Conservation (phyloP, 2,888 invertebrate genomes). For the Eremobia ochroleuca region DNA sequence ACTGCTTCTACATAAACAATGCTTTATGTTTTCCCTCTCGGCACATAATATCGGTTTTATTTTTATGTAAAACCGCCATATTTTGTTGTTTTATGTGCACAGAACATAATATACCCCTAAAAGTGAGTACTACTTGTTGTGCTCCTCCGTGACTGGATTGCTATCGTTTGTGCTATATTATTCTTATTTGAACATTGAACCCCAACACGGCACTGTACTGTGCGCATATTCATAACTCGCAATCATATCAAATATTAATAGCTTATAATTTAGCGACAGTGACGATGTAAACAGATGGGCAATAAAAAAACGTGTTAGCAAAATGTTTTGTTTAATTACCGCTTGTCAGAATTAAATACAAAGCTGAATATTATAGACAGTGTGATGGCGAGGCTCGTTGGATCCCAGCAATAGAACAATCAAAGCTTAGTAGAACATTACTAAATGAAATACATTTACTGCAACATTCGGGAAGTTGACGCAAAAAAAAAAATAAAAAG, state of each 20-base stretch:
- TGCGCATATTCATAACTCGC: background rate
- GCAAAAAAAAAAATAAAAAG: constrained; percentile 73
- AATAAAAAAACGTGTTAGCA: constrained; percentile 72
- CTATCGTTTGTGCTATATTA: too few species aligned
- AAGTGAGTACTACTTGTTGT: too few species aligned
- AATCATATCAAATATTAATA: background rate
- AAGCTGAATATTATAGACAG: constrained; percentile 63
- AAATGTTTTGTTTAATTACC: constrained; percentile 64
- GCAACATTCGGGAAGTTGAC: constrained; percentile 51
- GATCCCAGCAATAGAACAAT: constrained; percentile 67
- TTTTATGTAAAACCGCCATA: too few species aligned
- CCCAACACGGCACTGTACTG: background rate
- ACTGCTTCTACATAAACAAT: too few species aligned
- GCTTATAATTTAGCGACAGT: background rate
- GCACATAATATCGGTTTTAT: too few species aligned
- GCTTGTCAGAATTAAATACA: constrained; percentile 64
- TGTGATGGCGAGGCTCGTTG: constrained; percentile 61
- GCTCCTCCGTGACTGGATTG: too few species aligned
- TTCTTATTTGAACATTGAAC: background rate
- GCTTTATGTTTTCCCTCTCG: too few species aligned
- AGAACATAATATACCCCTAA: too few species aligned
- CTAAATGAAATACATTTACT: constrained; percentile 57
- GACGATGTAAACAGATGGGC: constrained; percentile 66
- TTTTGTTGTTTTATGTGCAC: too few species aligned
- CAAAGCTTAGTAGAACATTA: constrained; percentile 58